Evolutionary conservation across 2,113 vertebrate species (phyloP).

Genomic region (Ancistrus triradiatus): DNA sequence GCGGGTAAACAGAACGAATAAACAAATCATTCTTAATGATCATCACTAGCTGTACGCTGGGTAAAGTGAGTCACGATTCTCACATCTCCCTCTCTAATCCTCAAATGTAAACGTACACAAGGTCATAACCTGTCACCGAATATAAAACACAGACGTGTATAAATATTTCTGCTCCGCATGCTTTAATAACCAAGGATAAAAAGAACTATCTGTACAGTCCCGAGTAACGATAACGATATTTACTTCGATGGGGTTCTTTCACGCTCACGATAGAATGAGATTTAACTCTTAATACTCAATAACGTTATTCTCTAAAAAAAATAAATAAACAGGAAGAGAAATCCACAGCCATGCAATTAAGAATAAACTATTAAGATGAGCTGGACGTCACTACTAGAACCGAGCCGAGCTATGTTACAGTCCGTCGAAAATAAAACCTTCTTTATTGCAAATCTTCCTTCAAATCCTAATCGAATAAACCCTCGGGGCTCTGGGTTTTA

Average conservation of each 20-base stretch:
- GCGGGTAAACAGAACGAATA: no score
- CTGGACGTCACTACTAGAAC: no score
- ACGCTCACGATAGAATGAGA: background rate
- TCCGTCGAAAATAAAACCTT: no score
- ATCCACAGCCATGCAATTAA: constrained; percentile 5
- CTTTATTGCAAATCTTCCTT: constrained; percentile 12
- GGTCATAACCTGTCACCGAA: no score
- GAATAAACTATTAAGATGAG: background rate
- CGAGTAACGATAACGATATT: background rate
- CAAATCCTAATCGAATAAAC: background rate
- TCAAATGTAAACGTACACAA: no score
- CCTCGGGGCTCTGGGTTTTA: background rate
- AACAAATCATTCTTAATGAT: background rate
- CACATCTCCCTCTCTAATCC: no score
- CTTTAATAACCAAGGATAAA: background rate
- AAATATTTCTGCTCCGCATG: constrained; percentile 1
- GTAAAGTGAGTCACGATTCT: background rate
- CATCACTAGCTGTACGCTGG: background rate
- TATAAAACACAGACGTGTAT: constrained; percentile 17
- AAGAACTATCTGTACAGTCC: background rate
- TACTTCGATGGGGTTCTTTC: background rate
- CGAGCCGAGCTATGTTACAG: background rate
- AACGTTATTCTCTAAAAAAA: no score
- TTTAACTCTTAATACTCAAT: background rate
- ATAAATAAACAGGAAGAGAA: background rate